These are phyloP conservation scores for Camponotus floridanus DNA, from an alignment of 1,140 invertebrate species.

Conservation along the genomic window DNA sequence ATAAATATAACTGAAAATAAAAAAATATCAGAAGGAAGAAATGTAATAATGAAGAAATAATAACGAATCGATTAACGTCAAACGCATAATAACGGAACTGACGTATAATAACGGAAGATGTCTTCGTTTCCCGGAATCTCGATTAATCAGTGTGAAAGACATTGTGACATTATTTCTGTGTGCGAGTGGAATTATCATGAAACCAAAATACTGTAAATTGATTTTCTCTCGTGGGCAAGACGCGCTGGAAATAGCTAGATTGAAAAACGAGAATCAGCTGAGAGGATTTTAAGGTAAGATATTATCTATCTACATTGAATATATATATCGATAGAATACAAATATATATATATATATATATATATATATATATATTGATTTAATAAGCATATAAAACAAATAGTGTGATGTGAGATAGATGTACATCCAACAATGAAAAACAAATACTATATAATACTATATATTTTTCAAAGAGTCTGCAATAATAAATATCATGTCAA, in stretches of 20 bases:
- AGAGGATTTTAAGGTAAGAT: constrained; percentile 66
- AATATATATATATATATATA: too few species aligned
- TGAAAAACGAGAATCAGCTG: constrained; percentile 24
- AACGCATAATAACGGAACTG: not conserved
- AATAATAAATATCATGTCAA: constrained; percentile 25
- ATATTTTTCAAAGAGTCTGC: not conserved
- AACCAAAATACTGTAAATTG: constrained; percentile 25
- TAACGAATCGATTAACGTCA: not conserved
- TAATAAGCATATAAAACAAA: constrained; percentile 2
- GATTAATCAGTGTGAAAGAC: not conserved
- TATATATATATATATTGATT: not conserved
- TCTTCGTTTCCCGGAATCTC: not conserved
- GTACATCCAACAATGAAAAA: not conserved
- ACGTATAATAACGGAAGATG: not conserved
- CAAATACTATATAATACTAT: not conserved
- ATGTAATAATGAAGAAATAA: not conserved
- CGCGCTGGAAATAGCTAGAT: constrained; percentile 7
- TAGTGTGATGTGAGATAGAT: not conserved
- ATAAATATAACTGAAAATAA: not conserved
- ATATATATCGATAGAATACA: constrained; percentile 9
- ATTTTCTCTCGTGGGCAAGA: constrained; percentile 4
- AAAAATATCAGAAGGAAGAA: too few species aligned
- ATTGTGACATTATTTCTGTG: constrained; percentile 22
- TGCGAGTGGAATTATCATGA: constrained; percentile 2
- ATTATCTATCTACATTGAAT: constrained; percentile 1